Base-by-base conservation (phyloP, 2,797 vertebrate genomes). In the Lagodon rhomboides region DNA sequence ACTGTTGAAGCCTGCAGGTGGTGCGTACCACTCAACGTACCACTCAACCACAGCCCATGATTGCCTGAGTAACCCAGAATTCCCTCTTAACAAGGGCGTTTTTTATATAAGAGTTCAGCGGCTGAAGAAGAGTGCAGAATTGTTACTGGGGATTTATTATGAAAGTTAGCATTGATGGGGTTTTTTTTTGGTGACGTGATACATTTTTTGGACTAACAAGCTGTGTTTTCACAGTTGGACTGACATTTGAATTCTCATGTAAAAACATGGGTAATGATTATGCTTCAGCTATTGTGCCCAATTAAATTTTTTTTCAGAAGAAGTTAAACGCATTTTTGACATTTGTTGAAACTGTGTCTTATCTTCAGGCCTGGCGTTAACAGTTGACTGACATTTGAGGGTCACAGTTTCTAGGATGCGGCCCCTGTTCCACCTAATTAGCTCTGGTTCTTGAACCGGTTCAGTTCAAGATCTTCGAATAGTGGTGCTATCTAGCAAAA, bases 1-100 rank as follows among this genome's bases (percentile, higher is more conserved):
- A 59, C 65, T 44, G 59, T 47, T 77, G 54, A 51, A 85, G 77
- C 68, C 85, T 84, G 81, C 75, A 85, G 82, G 85, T 88, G 83
- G 69, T 79, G 76, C 86, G 84, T 85, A 79, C 75, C 71, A 62
- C 82, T 87, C 72, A 47, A 68, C 34, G 30, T 72, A 46, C 67
- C 63, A 70, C 72, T 83, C 70, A 75, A 38, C 65, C 74, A 66
- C 73, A 84, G 82, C 64, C 68, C 49, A 27, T 72, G 81, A 80
- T 83, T 77, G 86, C 58, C 54, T 65, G 73, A 73, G 62, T 75
- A 83, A 80, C 49, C 56, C 44, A 77, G 53, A 80, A 61, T 77
- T 55, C 67, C 59, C 70, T 73, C 72, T 70, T 68, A 47, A 84
- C 65, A 74, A 49, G 20, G 30, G 22, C 51, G 61, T 75, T 59